A percentile compares a stretch with the other conserved stretches of the same genome.
Evolutionary conservation across 2,888 invertebrate species (phyloP).

Genomic region (Hemithea aestivaria): DNA sequence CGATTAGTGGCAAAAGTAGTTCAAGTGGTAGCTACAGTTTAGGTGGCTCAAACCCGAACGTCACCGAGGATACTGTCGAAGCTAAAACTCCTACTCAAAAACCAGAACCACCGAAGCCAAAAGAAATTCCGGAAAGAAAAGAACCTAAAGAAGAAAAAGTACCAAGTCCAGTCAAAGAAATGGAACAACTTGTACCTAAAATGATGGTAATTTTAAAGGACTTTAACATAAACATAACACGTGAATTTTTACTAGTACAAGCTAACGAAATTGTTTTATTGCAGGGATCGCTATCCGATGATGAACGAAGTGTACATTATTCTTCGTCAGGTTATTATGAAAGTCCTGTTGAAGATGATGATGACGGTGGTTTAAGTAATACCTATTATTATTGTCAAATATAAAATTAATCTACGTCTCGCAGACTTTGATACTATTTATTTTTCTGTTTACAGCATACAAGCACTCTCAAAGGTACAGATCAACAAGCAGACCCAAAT

Average conservation of each 20-base stretch:
- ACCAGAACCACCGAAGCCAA: conserved; percentile 44
- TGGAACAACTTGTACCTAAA: conserved; percentile 63
- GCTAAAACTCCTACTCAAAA: conserved; percentile 53
- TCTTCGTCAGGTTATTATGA: conserved; percentile 88
- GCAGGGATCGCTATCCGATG: conserved; percentile 82
- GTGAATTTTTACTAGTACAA: too few species aligned
- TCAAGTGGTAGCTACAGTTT: conserved; percentile 75
- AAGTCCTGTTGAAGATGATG: conserved; percentile 85
- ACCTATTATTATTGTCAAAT: conserved; percentile 6
- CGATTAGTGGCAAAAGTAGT: conserved; percentile 71
- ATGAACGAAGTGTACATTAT: conserved; percentile 84
- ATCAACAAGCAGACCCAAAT: conserved; percentile 61
- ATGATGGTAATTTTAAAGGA: conserved; percentile 47
- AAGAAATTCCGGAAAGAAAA: conserved; percentile 17
- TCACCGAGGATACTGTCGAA: conserved; percentile 48
- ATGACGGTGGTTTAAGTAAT: conserved; percentile 74
- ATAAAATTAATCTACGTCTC: too few species aligned
- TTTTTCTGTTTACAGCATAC: conserved; percentile 51
- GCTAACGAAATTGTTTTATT: too few species aligned
- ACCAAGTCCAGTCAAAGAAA: conserved; percentile 40
- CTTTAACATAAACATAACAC: not conserved
- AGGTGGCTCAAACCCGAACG: conserved; percentile 69
- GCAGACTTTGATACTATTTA: not conserved
- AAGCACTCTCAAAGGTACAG: conserved; percentile 74
- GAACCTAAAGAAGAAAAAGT: conserved; percentile 38